Conservation (phyloP, 2,888 invertebrate genomes). For the Melanotus villosus region DNA sequence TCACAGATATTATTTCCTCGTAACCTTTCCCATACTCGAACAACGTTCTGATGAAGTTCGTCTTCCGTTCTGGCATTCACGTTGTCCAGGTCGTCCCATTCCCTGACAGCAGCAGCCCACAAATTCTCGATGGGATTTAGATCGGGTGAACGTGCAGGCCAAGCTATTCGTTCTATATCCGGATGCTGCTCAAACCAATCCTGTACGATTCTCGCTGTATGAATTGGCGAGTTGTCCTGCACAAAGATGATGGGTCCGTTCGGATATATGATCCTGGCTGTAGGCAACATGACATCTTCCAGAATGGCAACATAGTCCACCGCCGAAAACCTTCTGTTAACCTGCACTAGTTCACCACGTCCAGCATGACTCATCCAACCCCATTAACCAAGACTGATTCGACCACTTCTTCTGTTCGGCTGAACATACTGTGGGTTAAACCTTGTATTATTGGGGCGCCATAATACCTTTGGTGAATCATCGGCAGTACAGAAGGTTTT, state of each 20-base stretch:
- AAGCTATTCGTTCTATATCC: conserved; percentile 25
- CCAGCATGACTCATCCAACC: conserved; percentile 54
- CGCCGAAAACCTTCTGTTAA: conserved; percentile 12
- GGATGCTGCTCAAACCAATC: conserved; percentile 33
- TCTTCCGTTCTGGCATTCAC: neutral
- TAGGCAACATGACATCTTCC: conserved; percentile 14
- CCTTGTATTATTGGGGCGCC: conserved; percentile 1
- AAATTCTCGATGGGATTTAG: conserved; percentile 51
- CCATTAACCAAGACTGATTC: conserved; percentile 51
- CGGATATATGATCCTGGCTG: conserved; percentile 13
- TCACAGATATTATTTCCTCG: neutral
- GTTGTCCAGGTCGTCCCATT: conserved; percentile 17
- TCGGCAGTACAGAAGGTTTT: conserved; percentile 12
- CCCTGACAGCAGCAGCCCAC: conserved; percentile 49
- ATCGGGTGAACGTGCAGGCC: conserved; percentile 43
- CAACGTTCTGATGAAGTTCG: neutral
- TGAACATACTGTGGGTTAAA: neutral
- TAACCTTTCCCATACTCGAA: neutral
- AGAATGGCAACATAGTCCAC: neutral
- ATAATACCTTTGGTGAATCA: conserved; percentile 1
- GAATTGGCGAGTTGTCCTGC: conserved; percentile 6
- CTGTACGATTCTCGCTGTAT: conserved; percentile 22
- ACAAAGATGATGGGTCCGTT: conserved; percentile 1
- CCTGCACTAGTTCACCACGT: conserved; percentile 50
- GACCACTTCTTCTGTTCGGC: conserved; percentile 30